Evolutionary conservation across 2,888 invertebrate species (phyloP).

Genomic region (Dorcus parallelipipedus): DNA sequence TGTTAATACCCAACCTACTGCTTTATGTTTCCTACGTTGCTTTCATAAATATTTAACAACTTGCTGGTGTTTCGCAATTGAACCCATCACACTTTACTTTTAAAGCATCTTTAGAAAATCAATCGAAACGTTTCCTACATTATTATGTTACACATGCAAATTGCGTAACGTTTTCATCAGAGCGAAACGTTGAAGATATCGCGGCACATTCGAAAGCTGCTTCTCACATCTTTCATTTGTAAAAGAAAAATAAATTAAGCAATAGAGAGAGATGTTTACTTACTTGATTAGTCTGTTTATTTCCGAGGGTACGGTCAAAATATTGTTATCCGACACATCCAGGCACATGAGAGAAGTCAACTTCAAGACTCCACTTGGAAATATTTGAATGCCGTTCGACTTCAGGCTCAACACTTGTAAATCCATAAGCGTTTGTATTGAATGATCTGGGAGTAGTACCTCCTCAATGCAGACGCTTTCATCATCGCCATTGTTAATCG

Average conservation of each 20-base stretch:
- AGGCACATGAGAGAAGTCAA: constrained; percentile 61
- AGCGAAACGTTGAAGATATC: neutral
- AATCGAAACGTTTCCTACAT: no score
- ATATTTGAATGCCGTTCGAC: constrained; percentile 56
- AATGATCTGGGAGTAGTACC: constrained; percentile 43
- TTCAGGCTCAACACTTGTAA: constrained; percentile 47
- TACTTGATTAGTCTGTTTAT: constrained; percentile 59
- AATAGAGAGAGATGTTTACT: constrained; percentile 35
- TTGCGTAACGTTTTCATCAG: neutral
- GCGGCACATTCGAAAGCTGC: neutral
- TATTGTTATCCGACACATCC: constrained; percentile 66
- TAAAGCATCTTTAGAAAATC: no score
- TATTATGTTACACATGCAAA: neutral
- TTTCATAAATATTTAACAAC: no score
- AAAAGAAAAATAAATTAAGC: neutral
- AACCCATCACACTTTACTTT: no score
- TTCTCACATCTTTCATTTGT: no score
- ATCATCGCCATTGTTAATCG: constrained; percentile 14
- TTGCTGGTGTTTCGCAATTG: no score
- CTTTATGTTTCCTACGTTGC: no score
- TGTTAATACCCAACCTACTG: neutral
- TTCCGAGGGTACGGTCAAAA: constrained; percentile 62
- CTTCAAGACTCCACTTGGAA: constrained; percentile 61
- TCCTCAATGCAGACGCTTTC: constrained; percentile 43
- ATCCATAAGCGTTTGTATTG: constrained; percentile 42